Evolutionary conservation across 2,113 vertebrate species (phyloP).

Genomic region (Terrapene triunguis): DNA sequence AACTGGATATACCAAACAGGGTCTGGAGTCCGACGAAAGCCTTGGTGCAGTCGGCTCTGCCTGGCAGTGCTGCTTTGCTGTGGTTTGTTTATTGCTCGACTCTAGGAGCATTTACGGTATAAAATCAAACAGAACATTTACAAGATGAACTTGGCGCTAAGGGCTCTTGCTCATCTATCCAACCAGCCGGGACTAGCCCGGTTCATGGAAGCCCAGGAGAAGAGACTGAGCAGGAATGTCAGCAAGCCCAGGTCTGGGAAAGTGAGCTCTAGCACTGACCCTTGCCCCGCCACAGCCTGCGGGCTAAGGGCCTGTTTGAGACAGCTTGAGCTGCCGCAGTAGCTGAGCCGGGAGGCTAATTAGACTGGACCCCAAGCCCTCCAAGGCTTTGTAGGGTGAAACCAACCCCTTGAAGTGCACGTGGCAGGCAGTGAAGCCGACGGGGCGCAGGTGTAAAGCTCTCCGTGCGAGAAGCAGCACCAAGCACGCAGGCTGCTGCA

Average conservation of each 20-base stretch:
- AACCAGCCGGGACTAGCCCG: background rate
- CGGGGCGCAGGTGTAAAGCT: background rate
- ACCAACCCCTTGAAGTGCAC: background rate
- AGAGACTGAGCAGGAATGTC: background rate
- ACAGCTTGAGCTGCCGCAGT: background rate
- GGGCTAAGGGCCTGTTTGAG: background rate
- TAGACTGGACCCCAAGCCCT: background rate
- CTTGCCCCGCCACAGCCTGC: no score
- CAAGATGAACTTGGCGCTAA: background rate
- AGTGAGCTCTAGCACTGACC: background rate
- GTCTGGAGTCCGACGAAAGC: fast-evolving
- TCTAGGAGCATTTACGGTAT: background rate
- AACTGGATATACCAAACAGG: fast-evolving
- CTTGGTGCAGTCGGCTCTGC: background rate
- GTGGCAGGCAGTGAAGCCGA: background rate
- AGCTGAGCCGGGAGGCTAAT: background rate
- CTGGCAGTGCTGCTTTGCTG: background rate
- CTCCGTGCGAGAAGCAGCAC: background rate
- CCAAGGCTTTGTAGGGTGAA: background rate
- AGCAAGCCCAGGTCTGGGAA: background rate
- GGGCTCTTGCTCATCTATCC: background rate
- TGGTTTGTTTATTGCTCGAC: background rate
- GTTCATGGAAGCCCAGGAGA: background rate
- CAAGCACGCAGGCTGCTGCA: no score
- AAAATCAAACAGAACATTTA: background rate